phyloP scores from a whole-genome alignment of 2,797 vertebrate species.

The Acipenser transmontanus region DNA sequence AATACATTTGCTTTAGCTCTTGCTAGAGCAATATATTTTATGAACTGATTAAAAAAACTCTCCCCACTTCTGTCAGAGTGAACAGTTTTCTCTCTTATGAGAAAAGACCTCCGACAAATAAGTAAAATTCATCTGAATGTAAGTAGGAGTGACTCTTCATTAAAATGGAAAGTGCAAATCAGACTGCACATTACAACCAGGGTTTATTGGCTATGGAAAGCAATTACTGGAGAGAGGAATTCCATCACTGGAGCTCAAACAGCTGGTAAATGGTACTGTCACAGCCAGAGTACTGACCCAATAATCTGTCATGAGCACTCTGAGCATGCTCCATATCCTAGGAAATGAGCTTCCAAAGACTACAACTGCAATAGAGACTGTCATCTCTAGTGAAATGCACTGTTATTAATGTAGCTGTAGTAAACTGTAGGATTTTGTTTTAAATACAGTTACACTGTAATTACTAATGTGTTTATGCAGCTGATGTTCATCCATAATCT shows the following conservation, averaged over 20 bases:
- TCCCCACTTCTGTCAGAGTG: neutral
- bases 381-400: neutral
- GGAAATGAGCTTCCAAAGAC: neutral
- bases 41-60: slow-evolving; percentile 5
- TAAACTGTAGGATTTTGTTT: too few species aligned
- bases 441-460: too few species aligned
- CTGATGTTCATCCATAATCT: too few species aligned
- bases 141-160: slow-evolving; percentile 9
- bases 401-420: too few species aligned
- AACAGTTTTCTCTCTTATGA: slow-evolving; percentile 3
- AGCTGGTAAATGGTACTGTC: slow-evolving; percentile 5
- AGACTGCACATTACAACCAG: slow-evolving; percentile 4
- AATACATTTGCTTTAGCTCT: slow-evolving; percentile 2
- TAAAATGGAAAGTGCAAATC: slow-evolving; percentile 12
- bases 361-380: neutral
- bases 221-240: neutral
- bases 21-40: slow-evolving; percentile 2
- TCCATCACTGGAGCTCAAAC: slow-evolving; percentile 1
- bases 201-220: slow-evolving; percentile 10
- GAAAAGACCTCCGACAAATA: slow-evolving; percentile 1
- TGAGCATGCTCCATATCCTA: slow-evolving; percentile 6
- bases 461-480: too few species aligned
- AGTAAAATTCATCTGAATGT: slow-evolving; percentile 7
- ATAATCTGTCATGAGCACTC: neutral
- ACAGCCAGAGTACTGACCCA: neutral